Evolutionary conservation across 2,888 invertebrate genomes (phyloP).

Genomic region (Lasioglossum vierecki): DNA sequence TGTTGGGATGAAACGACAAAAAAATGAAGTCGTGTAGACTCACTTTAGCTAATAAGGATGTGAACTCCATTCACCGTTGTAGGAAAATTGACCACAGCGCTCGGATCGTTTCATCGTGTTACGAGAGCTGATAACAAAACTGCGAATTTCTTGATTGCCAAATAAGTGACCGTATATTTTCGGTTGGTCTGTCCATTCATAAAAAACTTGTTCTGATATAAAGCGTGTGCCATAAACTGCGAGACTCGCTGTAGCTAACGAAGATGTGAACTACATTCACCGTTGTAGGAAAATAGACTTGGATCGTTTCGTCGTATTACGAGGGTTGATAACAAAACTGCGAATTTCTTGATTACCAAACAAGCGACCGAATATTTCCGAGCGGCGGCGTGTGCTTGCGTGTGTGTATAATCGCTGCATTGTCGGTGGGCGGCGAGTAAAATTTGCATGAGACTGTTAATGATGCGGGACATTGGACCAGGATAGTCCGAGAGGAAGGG

Average conservation of each 20-base stretch:
- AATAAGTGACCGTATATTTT: not conserved
- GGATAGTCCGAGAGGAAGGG: conserved; percentile 34
- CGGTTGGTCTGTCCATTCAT: too few relatives aligned
- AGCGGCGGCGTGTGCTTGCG: not conserved
- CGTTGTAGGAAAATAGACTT: not conserved
- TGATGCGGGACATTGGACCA: conserved; percentile 66
- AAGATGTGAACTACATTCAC: not conserved
- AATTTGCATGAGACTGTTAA: conserved; percentile 77
- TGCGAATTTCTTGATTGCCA: not conserved
- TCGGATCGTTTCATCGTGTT: too few relatives aligned
- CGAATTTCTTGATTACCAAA: not conserved
- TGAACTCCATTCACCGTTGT: too few relatives aligned
- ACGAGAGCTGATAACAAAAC: not conserved
- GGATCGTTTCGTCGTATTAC: not conserved
- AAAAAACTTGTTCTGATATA: too few relatives aligned
- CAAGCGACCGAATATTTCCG: not conserved
- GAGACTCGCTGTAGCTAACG: not conserved
- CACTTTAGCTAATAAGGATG: too few relatives aligned
- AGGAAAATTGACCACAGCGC: too few relatives aligned
- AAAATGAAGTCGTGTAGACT: too few relatives aligned
- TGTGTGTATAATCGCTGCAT: conserved; percentile 14
- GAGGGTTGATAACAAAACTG: not conserved
- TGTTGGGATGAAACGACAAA: too few relatives aligned
- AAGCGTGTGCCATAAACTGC: too few relatives aligned
- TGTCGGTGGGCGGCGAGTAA: conserved; percentile 59